A percentile compares a stretch with the other conserved stretches of the same genome.
Conservation (phyloP, 2,113 vertebrate species). For the Aplodontia rufa region DNA sequence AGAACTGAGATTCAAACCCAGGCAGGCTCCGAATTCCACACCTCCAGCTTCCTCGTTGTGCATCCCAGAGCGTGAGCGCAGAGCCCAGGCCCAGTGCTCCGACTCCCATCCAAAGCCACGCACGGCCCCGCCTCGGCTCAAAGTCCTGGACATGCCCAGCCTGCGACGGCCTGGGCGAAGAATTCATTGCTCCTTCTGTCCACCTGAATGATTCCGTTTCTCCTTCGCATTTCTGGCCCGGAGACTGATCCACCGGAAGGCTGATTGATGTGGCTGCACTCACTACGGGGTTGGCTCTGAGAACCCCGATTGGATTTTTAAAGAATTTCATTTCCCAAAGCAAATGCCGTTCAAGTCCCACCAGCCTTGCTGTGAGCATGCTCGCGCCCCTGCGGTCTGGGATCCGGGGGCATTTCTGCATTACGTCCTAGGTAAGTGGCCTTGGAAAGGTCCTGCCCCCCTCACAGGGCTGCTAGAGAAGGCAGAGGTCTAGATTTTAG, state of each 20-base stretch:
- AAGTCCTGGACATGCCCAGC: not conserved
- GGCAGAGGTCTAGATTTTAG: not conserved
- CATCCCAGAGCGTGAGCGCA: not conserved
- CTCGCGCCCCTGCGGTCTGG: not conserved
- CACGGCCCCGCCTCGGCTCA: not conserved
- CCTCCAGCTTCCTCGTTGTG: not conserved
- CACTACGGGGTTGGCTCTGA: not conserved
- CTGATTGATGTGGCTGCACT: not conserved
- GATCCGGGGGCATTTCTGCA: not conserved
- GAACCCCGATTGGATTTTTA: constrained; percentile 42
- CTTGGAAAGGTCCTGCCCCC: not conserved
- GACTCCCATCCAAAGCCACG: not conserved
- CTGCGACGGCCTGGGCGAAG: not conserved
- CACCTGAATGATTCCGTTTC: not conserved
- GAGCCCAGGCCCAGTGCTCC: not conserved
- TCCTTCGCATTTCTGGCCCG: not conserved
- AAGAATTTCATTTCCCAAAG: constrained; percentile 41
- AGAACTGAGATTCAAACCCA: not conserved
- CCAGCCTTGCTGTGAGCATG: not conserved
- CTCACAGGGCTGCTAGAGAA: not conserved
- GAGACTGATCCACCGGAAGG: not conserved
- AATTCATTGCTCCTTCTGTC: not conserved
- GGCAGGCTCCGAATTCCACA: not conserved
- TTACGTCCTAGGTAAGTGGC: not conserved
- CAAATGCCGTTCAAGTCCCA: constrained; percentile 11